Evolutionary conservation across 2,113 vertebrate genomes (phyloP).

Genomic region (Tringa solitaria): DNA sequence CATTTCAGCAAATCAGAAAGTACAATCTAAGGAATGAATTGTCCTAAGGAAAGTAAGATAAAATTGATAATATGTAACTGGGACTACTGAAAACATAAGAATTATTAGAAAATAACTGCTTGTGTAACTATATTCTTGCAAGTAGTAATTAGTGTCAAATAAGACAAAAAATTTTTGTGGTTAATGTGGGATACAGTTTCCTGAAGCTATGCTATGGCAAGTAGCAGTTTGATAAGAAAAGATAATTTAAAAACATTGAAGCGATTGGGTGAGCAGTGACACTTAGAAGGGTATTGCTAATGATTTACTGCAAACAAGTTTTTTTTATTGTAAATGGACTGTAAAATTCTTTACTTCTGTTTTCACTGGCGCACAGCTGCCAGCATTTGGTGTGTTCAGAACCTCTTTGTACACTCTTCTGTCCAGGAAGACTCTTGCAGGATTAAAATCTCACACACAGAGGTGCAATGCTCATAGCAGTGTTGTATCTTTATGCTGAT

Average conservation of each 20-base stretch:
- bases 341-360: not conserved
- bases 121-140: not conserved
- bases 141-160: not conserved
- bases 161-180: not conserved
- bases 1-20: not conserved
- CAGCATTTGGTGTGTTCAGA: not conserved
- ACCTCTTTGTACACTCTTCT: not conserved
- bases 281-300: not conserved
- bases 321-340: not conserved
- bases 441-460: not conserved
- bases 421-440: not conserved
- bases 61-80: not conserved
- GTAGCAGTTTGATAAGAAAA: not conserved
- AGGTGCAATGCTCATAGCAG: not conserved
- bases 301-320: not conserved
- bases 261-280: not conserved
- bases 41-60: not conserved
- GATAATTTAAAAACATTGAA: not conserved
- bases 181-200: not conserved
- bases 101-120: not conserved
- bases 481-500: not conserved
- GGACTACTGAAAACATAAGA: not conserved
- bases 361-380: not conserved
- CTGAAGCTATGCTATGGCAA: not conserved
- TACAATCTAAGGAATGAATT: not conserved